Conservation (phyloP, 2,113 vertebrate genomes). For the Crocuta crocuta region DNA sequence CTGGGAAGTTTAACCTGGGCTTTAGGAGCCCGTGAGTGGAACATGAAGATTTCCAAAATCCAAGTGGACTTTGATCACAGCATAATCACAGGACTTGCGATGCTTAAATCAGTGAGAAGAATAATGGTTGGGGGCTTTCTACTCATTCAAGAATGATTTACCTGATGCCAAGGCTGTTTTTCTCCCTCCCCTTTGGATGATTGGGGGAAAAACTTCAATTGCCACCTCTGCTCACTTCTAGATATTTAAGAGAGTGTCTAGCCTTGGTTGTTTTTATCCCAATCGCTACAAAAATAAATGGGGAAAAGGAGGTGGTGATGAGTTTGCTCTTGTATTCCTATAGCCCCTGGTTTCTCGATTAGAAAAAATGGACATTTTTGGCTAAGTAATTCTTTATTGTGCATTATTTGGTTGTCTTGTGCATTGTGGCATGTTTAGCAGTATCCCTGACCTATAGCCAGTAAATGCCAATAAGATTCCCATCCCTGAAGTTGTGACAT, state of each 20-base stretch:
- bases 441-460: not conserved
- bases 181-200: not conserved
- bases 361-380: not conserved
- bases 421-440: not conserved
- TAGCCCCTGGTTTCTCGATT: not conserved
- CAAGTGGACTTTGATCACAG: not conserved
- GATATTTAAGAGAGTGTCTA: not conserved
- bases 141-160: slow-evolving; percentile 34
- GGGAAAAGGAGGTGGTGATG: not conserved
- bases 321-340: not conserved
- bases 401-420: not conserved
- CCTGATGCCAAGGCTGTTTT: not conserved
- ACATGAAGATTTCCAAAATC: not conserved
- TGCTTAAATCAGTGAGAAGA: not conserved
- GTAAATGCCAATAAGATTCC: not conserved
- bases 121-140: not conserved
- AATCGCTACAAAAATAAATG: slow-evolving; percentile 34
- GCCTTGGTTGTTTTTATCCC: slow-evolving; percentile 3
- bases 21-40: not conserved
- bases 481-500: not conserved
- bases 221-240: not conserved
- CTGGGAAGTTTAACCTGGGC: not conserved
- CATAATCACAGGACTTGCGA: not conserved
- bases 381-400: not conserved
- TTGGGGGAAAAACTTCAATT: not conserved